Evolutionary conservation across 30 jellyfish, hydroid and myxozoan genomes (phyloP).

Genomic region (Hydractinia echinata): DNA sequence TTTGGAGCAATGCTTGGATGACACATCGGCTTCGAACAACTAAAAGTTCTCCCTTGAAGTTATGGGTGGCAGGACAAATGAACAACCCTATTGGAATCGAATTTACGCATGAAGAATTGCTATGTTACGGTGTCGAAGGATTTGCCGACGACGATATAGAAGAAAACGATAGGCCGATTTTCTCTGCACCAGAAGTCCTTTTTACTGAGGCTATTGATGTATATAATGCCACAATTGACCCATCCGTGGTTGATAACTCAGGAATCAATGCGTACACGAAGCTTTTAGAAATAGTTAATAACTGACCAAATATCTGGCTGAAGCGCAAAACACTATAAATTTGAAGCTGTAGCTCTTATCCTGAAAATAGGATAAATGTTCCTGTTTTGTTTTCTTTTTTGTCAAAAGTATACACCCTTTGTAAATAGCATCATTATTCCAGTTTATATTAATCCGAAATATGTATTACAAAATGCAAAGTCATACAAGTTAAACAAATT

Average conservation of each 20-base stretch:
- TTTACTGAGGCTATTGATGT: constrained; percentile 26
- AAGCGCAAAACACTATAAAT: too few relatives aligned
- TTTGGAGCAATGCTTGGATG: constrained; percentile 46
- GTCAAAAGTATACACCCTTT: too few relatives aligned
- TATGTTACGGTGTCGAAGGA: constrained; percentile 39
- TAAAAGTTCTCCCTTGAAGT: constrained; percentile 35
- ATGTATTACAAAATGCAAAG: constrained; percentile 30
- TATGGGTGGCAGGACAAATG: constrained; percentile 58
- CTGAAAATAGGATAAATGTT: too few relatives aligned
- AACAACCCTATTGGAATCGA: constrained; percentile 47
- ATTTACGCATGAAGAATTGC: constrained; percentile 15
- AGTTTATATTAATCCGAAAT: constrained; percentile 30
- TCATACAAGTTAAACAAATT: constrained; percentile 26
- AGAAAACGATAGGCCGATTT: constrained; percentile 39
- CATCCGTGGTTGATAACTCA: too few relatives aligned
- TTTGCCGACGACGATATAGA: constrained; percentile 4
- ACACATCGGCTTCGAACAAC: constrained; percentile 42
- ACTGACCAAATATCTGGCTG: too few relatives aligned
- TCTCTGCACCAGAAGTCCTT: constrained; percentile 36
- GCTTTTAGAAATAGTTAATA: too few relatives aligned
- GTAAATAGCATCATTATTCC: too few relatives aligned
- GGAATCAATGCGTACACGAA: too few relatives aligned
- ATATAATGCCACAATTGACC: constrained; percentile 16
- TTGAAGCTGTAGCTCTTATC: too few relatives aligned
- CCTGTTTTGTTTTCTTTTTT: too few relatives aligned